Base-by-base conservation (phyloP, 2,113 vertebrate genomes). In the Bubo blakistoni region DNA sequence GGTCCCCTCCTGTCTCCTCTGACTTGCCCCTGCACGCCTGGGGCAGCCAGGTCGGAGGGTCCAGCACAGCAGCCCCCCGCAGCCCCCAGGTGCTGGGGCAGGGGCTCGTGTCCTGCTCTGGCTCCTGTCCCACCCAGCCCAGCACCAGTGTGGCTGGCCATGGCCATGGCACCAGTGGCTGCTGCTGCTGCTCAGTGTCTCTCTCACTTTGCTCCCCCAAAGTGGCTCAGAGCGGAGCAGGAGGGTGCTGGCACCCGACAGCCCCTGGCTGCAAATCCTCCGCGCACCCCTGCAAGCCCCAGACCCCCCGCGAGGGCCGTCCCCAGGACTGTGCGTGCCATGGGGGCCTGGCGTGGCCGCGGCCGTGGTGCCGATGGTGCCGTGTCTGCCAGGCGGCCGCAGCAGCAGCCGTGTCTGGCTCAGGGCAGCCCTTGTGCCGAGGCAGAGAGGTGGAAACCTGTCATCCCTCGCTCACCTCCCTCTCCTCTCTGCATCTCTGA, bases 11-110 rank as follows among this genome's bases (percentile, higher is more conserved):
- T 36, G 59, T 22, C 18, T 16, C 26, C 40, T 47, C 25, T 10
- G 17, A 12, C 14, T 59, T 17, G 10, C 36, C 36, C 11, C 11
- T 1, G 2, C 36, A 6, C 2, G 1, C 9, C 15, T 7, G 57
- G 27, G 34, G 34, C 40, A 20, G 29, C 6, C 8, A 7, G n/a
- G 12, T 6, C 69, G 1, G 4, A 44, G 40, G 30, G 58, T 26
- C 16, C 17, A 3, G 67, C 27, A 6, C 4, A 17, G 55, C 46
- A 66, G n/a, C 16, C 21, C 40, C 55, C 19, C 5, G 49, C 46
- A 66, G n/a, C 16, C 21, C 40, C 47, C 16, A 4, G 32, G 51
- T 22, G 65, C 54, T 19, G 44, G 27, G n/a, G 13, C 46, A 78
- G 77, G 40, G 42, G 8, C 13, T 70, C 18, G 1, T 2, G 1